A percentile compares a stretch with the other conserved stretches of the same genome.
phyloP scores from a whole-genome alignment of 2,888 invertebrate species.

The Epinotia ramella region DNA sequence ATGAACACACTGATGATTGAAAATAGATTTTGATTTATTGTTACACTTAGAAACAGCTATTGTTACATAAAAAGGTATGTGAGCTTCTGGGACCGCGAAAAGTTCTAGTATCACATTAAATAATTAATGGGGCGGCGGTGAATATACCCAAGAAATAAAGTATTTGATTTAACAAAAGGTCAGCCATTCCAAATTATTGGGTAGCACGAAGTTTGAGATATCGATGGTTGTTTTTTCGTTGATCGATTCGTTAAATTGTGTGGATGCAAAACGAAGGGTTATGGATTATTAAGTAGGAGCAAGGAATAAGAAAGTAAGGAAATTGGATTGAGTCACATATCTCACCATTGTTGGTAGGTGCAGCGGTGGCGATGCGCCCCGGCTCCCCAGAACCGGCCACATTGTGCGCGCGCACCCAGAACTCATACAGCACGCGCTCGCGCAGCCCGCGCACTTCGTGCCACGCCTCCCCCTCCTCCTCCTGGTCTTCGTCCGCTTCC shows the following conservation, averaged over 20 bases:
- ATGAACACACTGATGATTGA: not conserved
- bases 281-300: no score
- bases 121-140: no score
- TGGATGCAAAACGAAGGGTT: not conserved
- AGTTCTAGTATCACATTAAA: no score
- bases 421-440: conserved; percentile 90
- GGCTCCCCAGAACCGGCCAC: conserved; percentile 87
- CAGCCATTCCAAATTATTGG: no score
- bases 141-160: no score
- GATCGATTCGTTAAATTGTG: not conserved
- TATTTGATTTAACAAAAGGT: no score
- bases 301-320: not conserved
- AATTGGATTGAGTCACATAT: not conserved
- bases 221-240: no score
- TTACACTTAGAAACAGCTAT: no score
- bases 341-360: conserved; percentile 75
- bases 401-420: conserved; percentile 92
- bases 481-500: conserved; percentile 51
- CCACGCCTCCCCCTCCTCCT: conserved; percentile 69
- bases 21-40: no score
- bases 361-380: conserved; percentile 85
- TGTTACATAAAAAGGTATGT: no score
- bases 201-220: no score
- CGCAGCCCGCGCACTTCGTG: conserved; percentile 88
- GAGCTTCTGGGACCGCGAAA: no score